Evolutionary conservation across 2,888 invertebrate species (phyloP).

Genomic region (Tineola bisselliella): DNA sequence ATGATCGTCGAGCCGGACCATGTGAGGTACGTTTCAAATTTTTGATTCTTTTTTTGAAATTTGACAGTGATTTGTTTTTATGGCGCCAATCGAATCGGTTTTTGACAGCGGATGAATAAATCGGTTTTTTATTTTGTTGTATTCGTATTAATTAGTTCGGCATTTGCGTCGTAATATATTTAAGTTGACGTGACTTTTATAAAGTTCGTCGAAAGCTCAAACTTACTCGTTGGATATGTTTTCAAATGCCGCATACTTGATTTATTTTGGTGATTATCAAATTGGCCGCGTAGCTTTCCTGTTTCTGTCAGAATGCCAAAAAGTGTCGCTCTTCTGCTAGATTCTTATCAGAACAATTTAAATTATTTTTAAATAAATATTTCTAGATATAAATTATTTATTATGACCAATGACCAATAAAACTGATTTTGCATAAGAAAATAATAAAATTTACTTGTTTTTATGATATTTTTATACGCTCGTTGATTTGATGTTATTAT

Average conservation of each 20-base stretch:
- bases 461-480: no score
- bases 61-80: conserved; percentile 9
- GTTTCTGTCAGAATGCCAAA: background rate
- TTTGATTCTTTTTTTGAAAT: conserved; percentile 4
- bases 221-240: no score
- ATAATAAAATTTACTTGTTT: background rate
- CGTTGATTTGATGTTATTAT: no score
- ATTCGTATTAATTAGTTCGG: no score
- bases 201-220: no score
- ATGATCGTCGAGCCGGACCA: conserved; percentile 67
- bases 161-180: background rate
- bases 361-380: background rate
- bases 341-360: background rate
- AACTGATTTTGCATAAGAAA: background rate
- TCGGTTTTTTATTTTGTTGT: background rate
- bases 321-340: background rate
- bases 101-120: background rate
- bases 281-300: background rate
- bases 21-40: conserved; percentile 49
- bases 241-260: no score
- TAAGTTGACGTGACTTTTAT: no score
- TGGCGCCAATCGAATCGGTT: background rate
- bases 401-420: background rate
- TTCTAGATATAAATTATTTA: background rate
- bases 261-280: background rate